phyloP scores from a whole-genome alignment of 2,888 invertebrate genomes.

The Erebia aethiops region DNA sequence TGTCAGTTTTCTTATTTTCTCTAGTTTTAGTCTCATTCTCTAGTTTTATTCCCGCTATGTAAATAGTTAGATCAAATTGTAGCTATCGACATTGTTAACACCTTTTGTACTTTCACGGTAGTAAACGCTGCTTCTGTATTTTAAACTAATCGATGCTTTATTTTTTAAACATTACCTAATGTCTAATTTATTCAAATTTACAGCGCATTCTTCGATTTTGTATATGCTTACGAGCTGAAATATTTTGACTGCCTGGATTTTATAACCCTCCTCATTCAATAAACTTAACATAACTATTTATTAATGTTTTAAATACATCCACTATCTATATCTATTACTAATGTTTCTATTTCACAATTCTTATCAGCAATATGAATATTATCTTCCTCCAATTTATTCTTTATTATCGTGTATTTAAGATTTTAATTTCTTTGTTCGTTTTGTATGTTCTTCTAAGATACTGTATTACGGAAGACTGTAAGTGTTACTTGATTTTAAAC shows the following conservation, averaged over 20 bases:
- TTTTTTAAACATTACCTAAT: not conserved
- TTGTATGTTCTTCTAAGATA: not conserved
- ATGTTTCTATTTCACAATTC: slow-evolving; percentile 19
- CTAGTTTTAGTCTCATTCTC: no score
- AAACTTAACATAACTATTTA: not conserved
- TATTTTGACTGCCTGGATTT: slow-evolving; percentile 7
- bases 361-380: not conserved
- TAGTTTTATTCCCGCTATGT: no score
- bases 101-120: not conserved
- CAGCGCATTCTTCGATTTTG: not conserved
- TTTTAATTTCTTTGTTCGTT: slow-evolving; percentile 2
- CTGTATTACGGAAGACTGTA: not conserved
- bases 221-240: slow-evolving; percentile 2
- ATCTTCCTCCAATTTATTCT: not conserved
- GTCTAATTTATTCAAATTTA: slow-evolving; percentile 1
- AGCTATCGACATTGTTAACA: not conserved
- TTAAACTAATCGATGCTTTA: not conserved
- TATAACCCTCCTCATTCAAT: not conserved
- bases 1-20: no score
- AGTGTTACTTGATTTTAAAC: not conserved
- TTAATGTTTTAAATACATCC: slow-evolving; percentile 2
- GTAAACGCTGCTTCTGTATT: not conserved
- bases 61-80: no score
- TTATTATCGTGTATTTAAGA: not conserved
- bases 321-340: slow-evolving; percentile 18